Evolutionary conservation across 2,113 vertebrate species (phyloP).

Genomic region (Heptranchias perlo): DNA sequence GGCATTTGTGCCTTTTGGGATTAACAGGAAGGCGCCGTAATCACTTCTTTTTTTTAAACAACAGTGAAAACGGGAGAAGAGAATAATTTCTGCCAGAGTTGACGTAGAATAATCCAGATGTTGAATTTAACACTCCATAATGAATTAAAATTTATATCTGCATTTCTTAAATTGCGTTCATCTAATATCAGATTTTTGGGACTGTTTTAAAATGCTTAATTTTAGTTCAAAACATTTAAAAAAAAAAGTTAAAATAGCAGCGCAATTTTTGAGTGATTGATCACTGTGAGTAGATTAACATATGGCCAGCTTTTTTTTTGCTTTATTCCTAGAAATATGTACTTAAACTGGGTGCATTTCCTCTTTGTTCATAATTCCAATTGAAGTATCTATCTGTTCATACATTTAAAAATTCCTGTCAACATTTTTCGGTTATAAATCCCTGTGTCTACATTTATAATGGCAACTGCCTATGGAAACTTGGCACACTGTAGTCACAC

Average conservation of each 20-base stretch:
- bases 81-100: background rate
- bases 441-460: background rate
- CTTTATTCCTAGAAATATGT: background rate
- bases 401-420: background rate
- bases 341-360: background rate
- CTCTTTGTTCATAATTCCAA: background rate
- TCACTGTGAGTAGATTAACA: background rate
- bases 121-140: background rate
- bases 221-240: background rate
- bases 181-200: background rate
- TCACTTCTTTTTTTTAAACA: background rate
- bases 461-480: background rate
- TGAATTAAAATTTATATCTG: background rate
- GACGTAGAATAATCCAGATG: constrained; percentile 20
- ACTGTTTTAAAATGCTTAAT: background rate
- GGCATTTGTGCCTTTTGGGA: background rate
- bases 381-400: constrained; percentile 23
- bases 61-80: background rate
- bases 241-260: background rate
- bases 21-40: background rate
- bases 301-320: background rate
- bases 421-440: background rate
- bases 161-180: background rate
- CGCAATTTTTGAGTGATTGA: background rate
- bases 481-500: background rate